Conservation (phyloP, 64 coral and sea anemone genomes). For the Anthopleura sola region DNA sequence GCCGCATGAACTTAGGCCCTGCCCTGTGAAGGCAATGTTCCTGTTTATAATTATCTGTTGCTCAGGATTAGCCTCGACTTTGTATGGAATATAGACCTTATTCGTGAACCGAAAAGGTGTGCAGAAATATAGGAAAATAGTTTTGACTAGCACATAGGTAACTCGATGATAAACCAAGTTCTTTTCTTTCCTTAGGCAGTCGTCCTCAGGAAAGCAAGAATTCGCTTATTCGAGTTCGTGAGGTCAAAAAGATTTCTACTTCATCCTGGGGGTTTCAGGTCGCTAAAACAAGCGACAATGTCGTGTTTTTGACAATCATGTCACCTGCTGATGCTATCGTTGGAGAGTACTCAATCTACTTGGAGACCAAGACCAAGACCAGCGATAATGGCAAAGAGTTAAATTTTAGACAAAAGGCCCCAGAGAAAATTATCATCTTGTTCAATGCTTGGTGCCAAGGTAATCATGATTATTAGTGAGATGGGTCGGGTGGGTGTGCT, state of each 20-base stretch:
- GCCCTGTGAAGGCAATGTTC: too few species aligned
- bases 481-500: too few species aligned
- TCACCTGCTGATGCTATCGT: conserved; percentile 65
- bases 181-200: neutral
- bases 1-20: too few species aligned
- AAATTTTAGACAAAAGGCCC: conserved; percentile 46
- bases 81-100: too few species aligned
- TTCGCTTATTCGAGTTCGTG: neutral
- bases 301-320: conserved; percentile 26
- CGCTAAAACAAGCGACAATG: conserved; percentile 9
- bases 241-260: neutral
- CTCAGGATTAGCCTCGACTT: too few species aligned
- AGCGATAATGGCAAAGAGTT: conserved; percentile 1
- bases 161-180: neutral
- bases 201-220: conserved; percentile 48
- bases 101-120: too few species aligned
- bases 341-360: conserved; percentile 63
- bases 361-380: conserved; percentile 45
- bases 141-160: too few species aligned
- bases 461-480: too few species aligned
- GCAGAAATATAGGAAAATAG: too few species aligned
- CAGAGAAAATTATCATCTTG: conserved; percentile 49
- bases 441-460: conserved; percentile 93
- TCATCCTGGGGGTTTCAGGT: conserved; percentile 29
- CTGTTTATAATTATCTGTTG: too few species aligned